Evolutionary conservation across 1,140 invertebrate species (phyloP), one percentile per base, ranked within the genome.

Genomic region (Battus philenor): DNA sequence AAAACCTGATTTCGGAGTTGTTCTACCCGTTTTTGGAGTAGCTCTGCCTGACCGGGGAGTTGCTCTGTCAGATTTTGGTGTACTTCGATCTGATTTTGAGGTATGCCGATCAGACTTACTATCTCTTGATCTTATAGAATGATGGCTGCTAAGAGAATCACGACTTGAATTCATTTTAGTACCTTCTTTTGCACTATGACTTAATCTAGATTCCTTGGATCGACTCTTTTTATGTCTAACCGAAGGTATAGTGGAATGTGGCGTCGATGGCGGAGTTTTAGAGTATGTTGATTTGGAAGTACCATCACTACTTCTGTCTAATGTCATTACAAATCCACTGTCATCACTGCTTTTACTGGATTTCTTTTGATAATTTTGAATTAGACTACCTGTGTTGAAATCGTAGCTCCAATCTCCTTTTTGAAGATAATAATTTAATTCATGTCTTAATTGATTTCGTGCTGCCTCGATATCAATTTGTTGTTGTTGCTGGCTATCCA

Each of bases 371-470:
- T 83, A 85, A 22, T 85, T 85, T 68, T 85, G 79, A 43, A 85
- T 85, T 13, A 85, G 56, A 54, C 79, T 85, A 11, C 81, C 81
- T 16, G 81, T 85, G 38, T 76, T 86, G 47, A 82, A 82, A 27
- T 86, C 79, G 29, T 86, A 86, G 43, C 82, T 86, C 82, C 82
- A 86, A 30, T 86, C 76, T 15, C 79, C 82, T 62, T 86, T 86
- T 71, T 83, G 82, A 11, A 86, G 66, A 44, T 82, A 86, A 51
- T 86, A 82, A 43, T 86, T 86, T 6, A 83, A 50, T 67, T 86
- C 82, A 48, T 82, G 78, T 30, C 79, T 59, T 11, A 86, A 62
- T 68, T 83, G 78, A 63, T 80, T 81, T 2, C 82, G 67, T 26
- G 79, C 66, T 26, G 79, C 76, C 70, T 86, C 82, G 33, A 82